Evolutionary conservation across 2,113 vertebrate genomes (phyloP).

Genomic region (Mugil cephalus): DNA sequence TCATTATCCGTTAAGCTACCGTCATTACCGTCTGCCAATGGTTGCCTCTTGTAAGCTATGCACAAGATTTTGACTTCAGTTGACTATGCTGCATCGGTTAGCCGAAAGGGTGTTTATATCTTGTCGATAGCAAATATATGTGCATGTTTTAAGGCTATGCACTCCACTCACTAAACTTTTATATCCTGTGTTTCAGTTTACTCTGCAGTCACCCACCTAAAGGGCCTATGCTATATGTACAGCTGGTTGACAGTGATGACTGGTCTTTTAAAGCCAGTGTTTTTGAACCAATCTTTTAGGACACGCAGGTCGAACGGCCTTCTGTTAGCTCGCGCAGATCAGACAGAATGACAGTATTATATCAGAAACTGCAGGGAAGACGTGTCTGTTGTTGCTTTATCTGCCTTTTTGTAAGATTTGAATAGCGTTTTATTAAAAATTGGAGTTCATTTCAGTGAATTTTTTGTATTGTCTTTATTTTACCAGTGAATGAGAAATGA

Average conservation of each 20-base stretch:
- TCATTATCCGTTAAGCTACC: conserved; percentile 37
- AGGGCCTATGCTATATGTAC: conserved; percentile 28
- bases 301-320: conserved; percentile 33
- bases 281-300: conserved; percentile 36
- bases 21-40: conserved; percentile 64
- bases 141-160: conserved; percentile 70
- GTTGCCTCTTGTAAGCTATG: conserved; percentile 83
- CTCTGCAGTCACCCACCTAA: conserved; percentile 54
- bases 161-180: conserved; percentile 50
- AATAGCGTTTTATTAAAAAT: conserved; percentile 84
- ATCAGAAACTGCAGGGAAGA: conserved; percentile 60
- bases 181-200: conserved; percentile 55
- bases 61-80: conserved; percentile 66
- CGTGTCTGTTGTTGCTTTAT: conserved; percentile 77
- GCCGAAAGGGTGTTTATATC: conserved; percentile 59
- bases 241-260: conserved; percentile 55
- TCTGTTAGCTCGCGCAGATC: conserved; percentile 40
- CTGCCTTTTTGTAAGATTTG: conserved; percentile 83
- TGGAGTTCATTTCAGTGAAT: conserved; percentile 74
- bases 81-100: conserved; percentile 62
- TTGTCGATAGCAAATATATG: conserved; percentile 58
- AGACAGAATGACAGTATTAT: conserved; percentile 78
- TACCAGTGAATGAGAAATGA: conserved; percentile 43
- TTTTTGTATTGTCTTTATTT: conserved; percentile 85
- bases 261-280: conserved; percentile 43